Base-by-base conservation (phyloP, 2,888 invertebrate species). In the Lepidochitona cinerea region DNA sequence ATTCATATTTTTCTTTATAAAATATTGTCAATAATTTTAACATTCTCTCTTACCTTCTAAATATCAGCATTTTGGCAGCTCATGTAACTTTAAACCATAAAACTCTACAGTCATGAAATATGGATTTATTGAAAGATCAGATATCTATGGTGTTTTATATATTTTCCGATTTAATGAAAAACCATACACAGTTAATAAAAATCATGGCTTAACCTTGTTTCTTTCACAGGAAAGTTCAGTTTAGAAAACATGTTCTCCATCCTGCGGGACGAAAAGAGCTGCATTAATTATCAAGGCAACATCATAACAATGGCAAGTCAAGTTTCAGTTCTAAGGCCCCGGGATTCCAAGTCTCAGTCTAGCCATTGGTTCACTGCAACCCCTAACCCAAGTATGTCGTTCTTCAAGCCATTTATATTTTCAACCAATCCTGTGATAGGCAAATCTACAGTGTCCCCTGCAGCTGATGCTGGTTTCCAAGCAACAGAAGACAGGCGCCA, bases 341-440 rank as follows among this genome's bases (percentile, higher is more conserved):
- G 88, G 3, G 92, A 92, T 54, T 92, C 94, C 5, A 93, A 93
- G 12, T 73, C 71, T 29, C 71, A 77, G 33, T 81, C 82, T 37
- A 74, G 77, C 81, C 95, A 95, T 88, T 96, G 95, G 95, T 95
- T 96, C 85, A 96, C 95, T 0, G 95, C 93, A 0, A 96, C 96
- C 0, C 95, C 95, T 0, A 94, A 95, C 90, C 94, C 95, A 0
- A 92, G 92, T 68, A 92, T 93, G 80, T 95, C 95, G 0, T 94
- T 95, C 37, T 96, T 94, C 90, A 96, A 96, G 90, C 96, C 96
- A 4, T 96, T 95, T 75, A 84, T 91, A 29, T 91, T 91, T 81
- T 94, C 81, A 33, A 78, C 80, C 6, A 78, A 79, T 14, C 77
- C 79, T 6, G 75, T 73, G 32, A 78, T 81, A 23, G 85, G 85